Percentiles rank a stretch among this genome's conserved stretches.
Evolutionary conservation across 2,888 invertebrate genomes (phyloP).

Genomic region (Hydroisotoma schaefferi): DNA sequence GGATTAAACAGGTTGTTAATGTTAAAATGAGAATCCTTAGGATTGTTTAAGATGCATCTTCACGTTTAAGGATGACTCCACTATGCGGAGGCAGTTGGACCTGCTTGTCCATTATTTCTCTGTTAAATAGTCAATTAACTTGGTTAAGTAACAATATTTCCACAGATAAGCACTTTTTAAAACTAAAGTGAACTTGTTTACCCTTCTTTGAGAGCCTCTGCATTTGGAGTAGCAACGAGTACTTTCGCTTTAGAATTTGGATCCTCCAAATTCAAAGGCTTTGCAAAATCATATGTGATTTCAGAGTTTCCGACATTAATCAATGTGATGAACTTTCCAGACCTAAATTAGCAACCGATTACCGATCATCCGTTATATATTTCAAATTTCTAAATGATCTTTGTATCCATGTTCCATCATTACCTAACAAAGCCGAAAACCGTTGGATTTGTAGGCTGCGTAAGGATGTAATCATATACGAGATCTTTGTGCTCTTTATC

Average conservation of each 20-base stretch:
- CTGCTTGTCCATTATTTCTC: not conserved
- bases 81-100: not conserved
- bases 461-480: not conserved
- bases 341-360: too few relatives aligned
- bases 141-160: not conserved
- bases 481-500: conserved; percentile 3
- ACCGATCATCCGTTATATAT: too few relatives aligned
- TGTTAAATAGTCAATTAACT: not conserved
- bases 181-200: not conserved
- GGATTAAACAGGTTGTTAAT: too few relatives aligned
- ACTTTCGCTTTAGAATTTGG: conserved; percentile 1
- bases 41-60: too few relatives aligned
- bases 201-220: not conserved
- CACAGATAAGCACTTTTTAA: not conserved
- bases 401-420: too few relatives aligned
- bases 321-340: conserved; percentile 11
- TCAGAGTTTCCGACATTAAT: conserved; percentile 16
- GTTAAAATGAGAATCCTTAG: too few relatives aligned
- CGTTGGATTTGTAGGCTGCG: not conserved
- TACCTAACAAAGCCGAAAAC: conserved; percentile 6
- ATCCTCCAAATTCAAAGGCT: not conserved
- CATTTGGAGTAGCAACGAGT: conserved; percentile 16
- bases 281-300: not conserved
- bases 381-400: too few relatives aligned
- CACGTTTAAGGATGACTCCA: not conserved